These are phyloP conservation scores for Philotrypesis tridentata DNA, from an alignment of 1,140 invertebrate species.

Conservation along the genomic window DNA sequence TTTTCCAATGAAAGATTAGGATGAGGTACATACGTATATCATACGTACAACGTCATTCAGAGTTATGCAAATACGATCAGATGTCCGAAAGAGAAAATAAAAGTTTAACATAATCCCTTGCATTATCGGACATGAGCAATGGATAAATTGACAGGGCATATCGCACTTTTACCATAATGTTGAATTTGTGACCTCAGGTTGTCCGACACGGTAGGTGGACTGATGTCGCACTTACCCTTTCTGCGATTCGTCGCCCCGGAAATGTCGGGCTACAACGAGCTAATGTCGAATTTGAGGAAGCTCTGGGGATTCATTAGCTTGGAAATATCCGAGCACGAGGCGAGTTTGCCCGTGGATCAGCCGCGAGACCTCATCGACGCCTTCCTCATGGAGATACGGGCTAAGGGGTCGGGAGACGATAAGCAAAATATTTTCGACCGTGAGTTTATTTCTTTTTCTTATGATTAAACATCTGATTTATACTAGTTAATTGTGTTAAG, in stretches of 20 bases:
- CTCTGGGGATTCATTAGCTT: slow-evolving; percentile 71
- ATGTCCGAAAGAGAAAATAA: no score
- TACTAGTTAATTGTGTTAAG: no score
- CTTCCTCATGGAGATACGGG: slow-evolving; percentile 76
- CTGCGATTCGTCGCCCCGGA: slow-evolving; percentile 77
- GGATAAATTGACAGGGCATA: no score
- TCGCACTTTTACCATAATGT: no score
- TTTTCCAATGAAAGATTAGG: no score
- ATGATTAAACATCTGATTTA: no score
- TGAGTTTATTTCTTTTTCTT: slow-evolving; percentile 52
- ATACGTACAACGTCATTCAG: no score
- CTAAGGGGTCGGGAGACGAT: background rate
- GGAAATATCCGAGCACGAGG: slow-evolving; percentile 75
- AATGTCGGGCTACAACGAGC: slow-evolving; percentile 75
- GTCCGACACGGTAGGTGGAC: slow-evolving; percentile 79
- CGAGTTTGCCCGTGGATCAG: slow-evolving; percentile 70
- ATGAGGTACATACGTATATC: no score
- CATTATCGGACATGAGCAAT: no score
- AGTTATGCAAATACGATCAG: no score
- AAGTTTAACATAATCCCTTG: no score
- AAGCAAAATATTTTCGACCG: slow-evolving; percentile 60
- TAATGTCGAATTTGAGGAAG: slow-evolving; percentile 66
- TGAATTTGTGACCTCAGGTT: no score
- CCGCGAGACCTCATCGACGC: slow-evolving; percentile 82
- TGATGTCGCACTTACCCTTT: slow-evolving; percentile 80